phyloP scores from a whole-genome alignment of 1,140 invertebrate species.

The Rhizoglyphus robini region DNA sequence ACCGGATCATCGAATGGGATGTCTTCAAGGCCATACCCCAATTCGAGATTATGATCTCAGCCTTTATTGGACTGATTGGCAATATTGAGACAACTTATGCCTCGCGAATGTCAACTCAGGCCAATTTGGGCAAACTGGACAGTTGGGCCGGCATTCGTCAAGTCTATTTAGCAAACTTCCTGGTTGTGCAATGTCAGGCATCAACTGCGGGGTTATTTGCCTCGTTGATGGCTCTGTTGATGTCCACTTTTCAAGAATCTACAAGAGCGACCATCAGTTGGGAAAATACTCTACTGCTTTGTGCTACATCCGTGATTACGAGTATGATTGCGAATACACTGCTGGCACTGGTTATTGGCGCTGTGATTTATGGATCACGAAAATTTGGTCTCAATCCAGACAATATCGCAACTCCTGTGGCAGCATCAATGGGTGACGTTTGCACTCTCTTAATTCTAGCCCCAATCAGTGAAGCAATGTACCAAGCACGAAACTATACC shows the following conservation, averaged over 20 bases:
- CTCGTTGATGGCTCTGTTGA: constrained; percentile 63
- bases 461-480: constrained; percentile 15
- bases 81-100: constrained; percentile 96
- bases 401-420: constrained; percentile 91
- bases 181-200: constrained; percentile 61
- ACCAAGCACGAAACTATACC: background rate
- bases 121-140: constrained; percentile 65
- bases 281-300: constrained; percentile 57
- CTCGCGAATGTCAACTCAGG: constrained; percentile 72
- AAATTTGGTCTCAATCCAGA: constrained; percentile 40
- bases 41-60: constrained; percentile 83
- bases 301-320: constrained; percentile 72
- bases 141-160: constrained; percentile 48
- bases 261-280: constrained; percentile 39
- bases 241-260: constrained; percentile 66
- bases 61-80: constrained; percentile 81
- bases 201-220: constrained; percentile 83
- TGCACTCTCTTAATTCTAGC: constrained; percentile 50
- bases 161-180: constrained; percentile 69
- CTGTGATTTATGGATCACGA: constrained; percentile 19
- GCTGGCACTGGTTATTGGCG: constrained; percentile 18
- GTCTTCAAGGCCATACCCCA: constrained; percentile 73
- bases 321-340: constrained; percentile 63
- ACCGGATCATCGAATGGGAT: constrained; percentile 51
- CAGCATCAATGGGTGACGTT: constrained; percentile 83